Conservation (phyloP, 2,113 vertebrate species). For the Hucho hucho region DNA sequence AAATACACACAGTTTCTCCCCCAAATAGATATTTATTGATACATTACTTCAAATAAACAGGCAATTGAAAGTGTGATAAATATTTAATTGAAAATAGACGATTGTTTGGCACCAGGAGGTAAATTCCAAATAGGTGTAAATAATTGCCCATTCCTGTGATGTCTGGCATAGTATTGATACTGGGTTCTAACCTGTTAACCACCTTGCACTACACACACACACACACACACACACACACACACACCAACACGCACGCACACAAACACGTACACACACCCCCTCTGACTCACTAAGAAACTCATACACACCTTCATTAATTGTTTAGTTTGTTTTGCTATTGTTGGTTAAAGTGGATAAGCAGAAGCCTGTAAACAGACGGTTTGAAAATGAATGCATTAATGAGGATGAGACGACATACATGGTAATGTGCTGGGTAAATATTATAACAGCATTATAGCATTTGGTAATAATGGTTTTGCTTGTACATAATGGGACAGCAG, state of each 20-base stretch:
- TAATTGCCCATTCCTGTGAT: constrained; percentile 10
- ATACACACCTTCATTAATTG: constrained; percentile 17
- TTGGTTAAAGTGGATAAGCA: background rate
- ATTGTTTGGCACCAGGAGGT: constrained; percentile 31
- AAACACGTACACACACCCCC: too few relatives aligned
- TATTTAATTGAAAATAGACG: constrained; percentile 37
- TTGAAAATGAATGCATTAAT: background rate
- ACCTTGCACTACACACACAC: constrained; percentile 25
- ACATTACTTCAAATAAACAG: constrained; percentile 45
- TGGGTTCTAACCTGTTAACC: constrained; percentile 27
- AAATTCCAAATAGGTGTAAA: constrained; percentile 36
- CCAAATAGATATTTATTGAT: constrained; percentile 39
- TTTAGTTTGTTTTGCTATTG: constrained; percentile 35
- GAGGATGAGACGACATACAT: background rate
- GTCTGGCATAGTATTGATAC: background rate
- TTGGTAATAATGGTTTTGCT: background rate
- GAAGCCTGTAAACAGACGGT: too few relatives aligned
- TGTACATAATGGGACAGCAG: background rate
- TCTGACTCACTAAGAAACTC: background rate
- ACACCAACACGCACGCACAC: constrained; percentile 4
- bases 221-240: background rate
- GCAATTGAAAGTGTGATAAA: constrained; percentile 51
- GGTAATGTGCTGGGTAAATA: background rate
- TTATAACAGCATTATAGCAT: background rate
- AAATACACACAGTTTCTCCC: constrained; percentile 10